Base-by-base conservation (phyloP, 1,140 invertebrate species). In the Oreohelix idahoensis region DNA sequence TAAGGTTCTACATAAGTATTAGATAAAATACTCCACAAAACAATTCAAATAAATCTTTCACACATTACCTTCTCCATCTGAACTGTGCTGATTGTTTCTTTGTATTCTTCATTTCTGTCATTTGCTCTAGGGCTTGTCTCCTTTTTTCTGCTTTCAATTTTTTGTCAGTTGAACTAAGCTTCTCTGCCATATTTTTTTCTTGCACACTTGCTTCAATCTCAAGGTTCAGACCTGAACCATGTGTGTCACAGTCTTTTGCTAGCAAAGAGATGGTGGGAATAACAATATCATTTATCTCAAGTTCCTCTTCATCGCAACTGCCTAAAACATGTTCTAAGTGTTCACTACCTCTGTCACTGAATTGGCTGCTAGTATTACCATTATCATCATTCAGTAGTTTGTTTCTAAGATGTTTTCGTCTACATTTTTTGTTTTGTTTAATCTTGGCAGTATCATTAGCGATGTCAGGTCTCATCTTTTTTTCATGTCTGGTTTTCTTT, bases 321-420 rank as follows among this genome's bases (percentile, higher is more conserved):
- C 32, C 35, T 15, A 4, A 11, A 29, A 32, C 20, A 23, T 32
- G 29, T 39, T 51, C 32, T 0, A 38, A 13, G 8, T 78, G 15
- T 66, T 32, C 53, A 35, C 10, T 36, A 10, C 39, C 45, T 29
- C 4, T 23, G 32, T 26, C 15, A 58, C 20, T 36, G 5, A 20
- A 53, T 5, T 20, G 36, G 20, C 38, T 39, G 8, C 66, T 70
- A 32, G 85, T 81, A 49, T 87, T 78, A 29, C 66, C 63, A 74
- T 84, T 84, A 32, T 87, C 77, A 73, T 80, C 71, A n/a, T 26
- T 49, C 20, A 66, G 17, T 26, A 84, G 45, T 45, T 39, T 39
- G n/a, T 86, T 83, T 85, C 78, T 79, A 23, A 42, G 82, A 73
- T 29, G 73, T 81, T 63, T 86, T 79, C 49, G 74, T 49, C 71